Conservation (phyloP, 2,888 invertebrate genomes). For the Seira musarum region DNA sequence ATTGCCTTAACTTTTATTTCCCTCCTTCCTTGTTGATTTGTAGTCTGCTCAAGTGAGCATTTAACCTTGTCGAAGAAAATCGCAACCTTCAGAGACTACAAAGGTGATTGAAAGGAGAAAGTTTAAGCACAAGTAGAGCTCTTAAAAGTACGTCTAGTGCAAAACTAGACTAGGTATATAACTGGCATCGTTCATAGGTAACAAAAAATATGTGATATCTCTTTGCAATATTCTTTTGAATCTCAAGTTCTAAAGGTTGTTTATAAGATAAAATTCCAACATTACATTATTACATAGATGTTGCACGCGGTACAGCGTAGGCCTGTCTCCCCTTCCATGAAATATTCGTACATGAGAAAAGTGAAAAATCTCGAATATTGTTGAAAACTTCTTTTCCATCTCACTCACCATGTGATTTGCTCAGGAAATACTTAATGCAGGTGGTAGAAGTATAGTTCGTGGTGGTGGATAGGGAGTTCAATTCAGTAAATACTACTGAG, state of each 20-base stretch:
- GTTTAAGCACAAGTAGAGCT: conserved; percentile 31
- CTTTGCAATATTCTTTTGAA: not conserved
- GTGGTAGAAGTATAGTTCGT: not conserved
- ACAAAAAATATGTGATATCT: not conserved
- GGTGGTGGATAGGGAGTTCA: not conserved
- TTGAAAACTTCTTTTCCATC: not conserved
- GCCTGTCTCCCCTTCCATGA: too few species aligned
- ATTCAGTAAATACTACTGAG: not conserved
- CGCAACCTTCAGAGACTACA: conserved; percentile 50
- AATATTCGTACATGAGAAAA: too few species aligned
- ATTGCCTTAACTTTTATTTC: conserved; percentile 15
- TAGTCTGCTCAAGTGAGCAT: conserved; percentile 43
- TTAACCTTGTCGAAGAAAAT: conserved; percentile 56
- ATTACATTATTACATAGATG: too few species aligned
- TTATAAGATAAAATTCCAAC: too few species aligned
- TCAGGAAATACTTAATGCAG: not conserved
- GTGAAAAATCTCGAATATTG: not conserved
- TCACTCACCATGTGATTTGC: not conserved
- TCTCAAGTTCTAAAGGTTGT: too few species aligned
- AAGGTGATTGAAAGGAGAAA: conserved; percentile 59
- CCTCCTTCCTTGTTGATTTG: conserved; percentile 37
- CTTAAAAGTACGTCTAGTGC: not conserved
- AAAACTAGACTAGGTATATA: too few species aligned
- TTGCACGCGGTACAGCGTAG: too few species aligned
- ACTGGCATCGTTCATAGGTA: too few species aligned